Evolutionary conservation across 2,797 vertebrate genomes (phyloP).

Genomic region (Mus minutoides): DNA sequence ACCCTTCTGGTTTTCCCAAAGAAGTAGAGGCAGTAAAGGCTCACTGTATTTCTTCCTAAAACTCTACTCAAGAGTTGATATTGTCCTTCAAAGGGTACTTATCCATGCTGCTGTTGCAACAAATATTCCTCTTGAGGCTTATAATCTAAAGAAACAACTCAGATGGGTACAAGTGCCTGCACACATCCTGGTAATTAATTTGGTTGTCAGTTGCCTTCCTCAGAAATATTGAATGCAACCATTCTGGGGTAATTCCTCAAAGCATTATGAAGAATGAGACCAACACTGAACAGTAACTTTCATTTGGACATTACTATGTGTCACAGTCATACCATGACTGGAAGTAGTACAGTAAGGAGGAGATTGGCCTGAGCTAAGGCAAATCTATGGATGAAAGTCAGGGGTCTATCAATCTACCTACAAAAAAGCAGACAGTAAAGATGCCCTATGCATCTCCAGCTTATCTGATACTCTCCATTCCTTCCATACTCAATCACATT

Average conservation of each 20-base stretch:
- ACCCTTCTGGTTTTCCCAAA: background rate
- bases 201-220: background rate
- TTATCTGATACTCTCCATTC: background rate
- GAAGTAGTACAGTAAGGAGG: background rate
- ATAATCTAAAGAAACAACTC: background rate
- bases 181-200: background rate
- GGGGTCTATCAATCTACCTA: background rate
- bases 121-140: conserved; percentile 33
- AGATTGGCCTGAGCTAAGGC: background rate
- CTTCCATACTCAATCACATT: background rate
- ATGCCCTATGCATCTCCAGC: background rate
- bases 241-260: background rate
- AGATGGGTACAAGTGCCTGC: background rate
- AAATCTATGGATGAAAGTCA: background rate
- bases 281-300: background rate
- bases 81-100: conserved; percentile 47
- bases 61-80: background rate
- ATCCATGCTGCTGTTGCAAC: background rate
- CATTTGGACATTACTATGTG: too few relatives aligned
- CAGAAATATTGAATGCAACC: background rate
- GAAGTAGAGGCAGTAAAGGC: background rate
- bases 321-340: background rate
- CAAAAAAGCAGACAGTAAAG: background rate
- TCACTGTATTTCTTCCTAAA: background rate
- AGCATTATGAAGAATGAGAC: conserved; percentile 40